phyloP scores from a whole-genome alignment of 2,888 invertebrate genomes.

The Furcula furcula region DNA sequence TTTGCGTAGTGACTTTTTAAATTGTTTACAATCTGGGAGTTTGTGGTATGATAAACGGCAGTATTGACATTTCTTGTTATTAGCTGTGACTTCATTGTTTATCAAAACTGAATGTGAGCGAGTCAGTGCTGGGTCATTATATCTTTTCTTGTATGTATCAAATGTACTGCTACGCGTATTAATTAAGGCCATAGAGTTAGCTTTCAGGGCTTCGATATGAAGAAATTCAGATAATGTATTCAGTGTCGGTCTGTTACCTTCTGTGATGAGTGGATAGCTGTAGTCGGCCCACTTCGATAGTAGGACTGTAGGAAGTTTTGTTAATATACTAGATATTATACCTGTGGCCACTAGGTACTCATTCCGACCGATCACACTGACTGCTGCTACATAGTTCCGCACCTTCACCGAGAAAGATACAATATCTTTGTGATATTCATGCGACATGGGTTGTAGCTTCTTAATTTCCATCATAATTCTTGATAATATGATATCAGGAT shows the following conservation, averaged over 20 bases:
- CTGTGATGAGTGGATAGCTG: slow-evolving; percentile 3
- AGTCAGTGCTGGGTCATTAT: not conserved
- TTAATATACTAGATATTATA: slow-evolving; percentile 13
- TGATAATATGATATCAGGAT: not conserved
- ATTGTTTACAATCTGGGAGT: slow-evolving; percentile 13
- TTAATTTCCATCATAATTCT: slow-evolving; percentile 2
- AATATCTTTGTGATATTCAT: slow-evolving; percentile 21
- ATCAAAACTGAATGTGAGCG: slow-evolving; percentile 1
- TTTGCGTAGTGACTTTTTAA: slow-evolving; percentile 20
- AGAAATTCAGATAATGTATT: slow-evolving; percentile 1
- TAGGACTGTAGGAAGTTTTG: slow-evolving; percentile 18
- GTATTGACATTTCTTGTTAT: slow-evolving; percentile 7
- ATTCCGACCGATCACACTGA: slow-evolving; percentile 9
- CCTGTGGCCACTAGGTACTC: slow-evolving; percentile 14
- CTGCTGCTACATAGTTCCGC: slow-evolving; percentile 18
- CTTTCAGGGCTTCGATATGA: not conserved
- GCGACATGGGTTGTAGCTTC: slow-evolving; percentile 4
- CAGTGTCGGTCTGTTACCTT: not conserved
- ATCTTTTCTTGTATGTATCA: not conserved
- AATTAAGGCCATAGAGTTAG: not conserved
- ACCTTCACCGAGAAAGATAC: slow-evolving; percentile 22
- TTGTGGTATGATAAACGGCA: slow-evolving; percentile 11
- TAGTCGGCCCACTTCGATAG: slow-evolving; percentile 29
- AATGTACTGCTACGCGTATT: not conserved
- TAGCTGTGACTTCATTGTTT: not conserved